Evolutionary conservation across 2,797 vertebrate species (phyloP).

Genomic region (Xenops minutus): DNA sequence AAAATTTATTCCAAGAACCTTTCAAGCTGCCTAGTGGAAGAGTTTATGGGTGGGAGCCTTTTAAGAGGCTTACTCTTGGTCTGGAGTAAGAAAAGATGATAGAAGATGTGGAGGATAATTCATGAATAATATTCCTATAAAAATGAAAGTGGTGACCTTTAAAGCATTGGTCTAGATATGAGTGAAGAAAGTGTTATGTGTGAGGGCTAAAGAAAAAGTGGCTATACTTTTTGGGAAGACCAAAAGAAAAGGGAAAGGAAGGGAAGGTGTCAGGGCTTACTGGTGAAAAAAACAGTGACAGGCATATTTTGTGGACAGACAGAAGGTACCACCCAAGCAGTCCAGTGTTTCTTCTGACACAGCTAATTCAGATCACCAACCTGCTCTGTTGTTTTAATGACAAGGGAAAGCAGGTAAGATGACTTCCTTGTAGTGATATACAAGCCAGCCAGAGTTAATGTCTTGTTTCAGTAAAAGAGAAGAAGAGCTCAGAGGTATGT

Average conservation of each 20-base stretch:
- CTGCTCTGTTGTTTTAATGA: not conserved
- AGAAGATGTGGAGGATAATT: not conserved
- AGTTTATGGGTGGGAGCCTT: not conserved
- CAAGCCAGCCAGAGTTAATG: not conserved
- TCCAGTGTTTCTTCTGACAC: not conserved
- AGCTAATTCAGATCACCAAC: not conserved
- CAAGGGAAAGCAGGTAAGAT: not conserved
- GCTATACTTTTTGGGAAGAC: not conserved
- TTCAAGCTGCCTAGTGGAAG: not conserved
- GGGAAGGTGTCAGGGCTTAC: not conserved
- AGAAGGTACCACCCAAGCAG: not conserved
- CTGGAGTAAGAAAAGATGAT: not conserved
- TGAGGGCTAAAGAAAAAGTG: not conserved
- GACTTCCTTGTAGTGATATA: not conserved
- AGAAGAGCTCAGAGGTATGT: not conserved
- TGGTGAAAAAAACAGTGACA: not conserved
- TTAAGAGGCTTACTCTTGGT: not conserved
- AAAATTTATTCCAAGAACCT: not conserved
- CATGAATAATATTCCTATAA: not conserved
- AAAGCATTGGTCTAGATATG: not conserved
- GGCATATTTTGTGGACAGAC: not conserved
- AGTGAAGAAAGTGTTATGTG: not conserved
- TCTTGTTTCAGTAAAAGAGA: not conserved
- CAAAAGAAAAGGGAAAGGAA: not conserved
- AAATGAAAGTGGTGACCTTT: not conserved